Base-by-base conservation (phyloP, 2,113 vertebrate genomes). In the Erythrocebus patas region DNA sequence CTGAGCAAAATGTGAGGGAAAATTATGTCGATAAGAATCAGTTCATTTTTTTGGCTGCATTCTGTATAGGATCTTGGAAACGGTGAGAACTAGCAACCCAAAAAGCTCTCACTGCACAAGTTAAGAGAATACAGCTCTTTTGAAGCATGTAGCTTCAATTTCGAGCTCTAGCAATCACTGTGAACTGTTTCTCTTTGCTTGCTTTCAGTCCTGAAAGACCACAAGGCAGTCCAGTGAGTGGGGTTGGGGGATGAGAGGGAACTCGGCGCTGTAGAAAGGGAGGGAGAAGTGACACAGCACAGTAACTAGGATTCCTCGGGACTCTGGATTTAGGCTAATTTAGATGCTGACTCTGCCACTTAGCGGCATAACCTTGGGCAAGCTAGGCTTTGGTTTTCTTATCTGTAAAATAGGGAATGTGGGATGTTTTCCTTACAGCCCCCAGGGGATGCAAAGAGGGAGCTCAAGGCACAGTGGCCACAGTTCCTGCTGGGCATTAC, bases 221-320 rank as follows among this genome's bases (percentile, higher is more conserved):
- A 52, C 18, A 17, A 3, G 11, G 14, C 59, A 30, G 6, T 0
- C 6, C 7, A 12, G 23, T 1, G 8, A 52, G 80, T 5, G 13
- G 57, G 8, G 18, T 0, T 6, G 25, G 22, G 7, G 32, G 7
- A 0, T 2, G 1, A 14, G 2, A 1, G 27, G 64, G 17, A 0
- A 6, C 10, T 6, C 30, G n/a, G 48, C 11, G 8, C 8, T 11
- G 13, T 8, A 22, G 73, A 75, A 38, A 72, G 66, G 64, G 61
- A 14, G 61, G 61, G 5, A 57, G 35, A 35, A 66, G 5, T 0
- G n/a, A 52, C 0, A 12, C n/a, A 6, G 6, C 18, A 3, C 14
- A 13, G 52, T 6, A 1, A 20, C 22, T 3, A 6, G 6, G 13
- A 14, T 7, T 38, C 66, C 27, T n/a, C 23, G 6, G 52, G 27